Evolutionary conservation across 2,797 vertebrate species (phyloP).

Genomic region (Cyprinella venusta): DNA sequence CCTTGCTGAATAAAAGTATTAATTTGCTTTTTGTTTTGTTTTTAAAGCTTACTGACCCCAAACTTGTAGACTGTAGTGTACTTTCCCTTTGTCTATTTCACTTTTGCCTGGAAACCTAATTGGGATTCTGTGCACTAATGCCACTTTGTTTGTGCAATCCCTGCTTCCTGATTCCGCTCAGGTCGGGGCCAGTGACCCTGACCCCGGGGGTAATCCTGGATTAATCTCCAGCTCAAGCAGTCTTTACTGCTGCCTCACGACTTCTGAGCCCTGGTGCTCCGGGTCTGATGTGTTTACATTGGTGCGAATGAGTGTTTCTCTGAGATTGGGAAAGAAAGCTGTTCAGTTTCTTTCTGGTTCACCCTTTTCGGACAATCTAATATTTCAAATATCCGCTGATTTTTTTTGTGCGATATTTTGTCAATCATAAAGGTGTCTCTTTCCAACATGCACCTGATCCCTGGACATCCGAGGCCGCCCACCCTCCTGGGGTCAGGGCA

Average conservation of each 20-base stretch:
- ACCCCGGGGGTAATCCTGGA: constrained; percentile 77
- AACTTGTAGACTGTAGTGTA: not conserved
- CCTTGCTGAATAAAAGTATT: too few relatives aligned
- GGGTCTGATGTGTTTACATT: constrained; percentile 14
- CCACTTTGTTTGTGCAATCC: constrained; percentile 73
- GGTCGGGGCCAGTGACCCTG: constrained; percentile 74
- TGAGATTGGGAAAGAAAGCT: constrained; percentile 9
- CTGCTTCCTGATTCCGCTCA: constrained; percentile 75
- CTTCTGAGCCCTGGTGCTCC: constrained; percentile 63
- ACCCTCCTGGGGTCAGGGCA: constrained; percentile 17
- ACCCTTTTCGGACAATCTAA: too few relatives aligned
- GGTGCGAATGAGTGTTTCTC: not conserved
- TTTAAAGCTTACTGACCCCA: not conserved
- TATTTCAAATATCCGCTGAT: not conserved
- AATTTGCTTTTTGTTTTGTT: not conserved
- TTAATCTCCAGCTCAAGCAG: constrained; percentile 74
- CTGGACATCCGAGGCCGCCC: not conserved
- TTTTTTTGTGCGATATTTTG: not conserved
- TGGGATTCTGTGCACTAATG: constrained; percentile 70
- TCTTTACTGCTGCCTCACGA: constrained; percentile 64
- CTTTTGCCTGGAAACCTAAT: constrained; percentile 51
- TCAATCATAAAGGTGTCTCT: constrained; percentile 5
- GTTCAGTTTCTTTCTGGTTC: not conserved
- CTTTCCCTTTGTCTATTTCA: constrained; percentile 24
- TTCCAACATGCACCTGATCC: constrained; percentile 16